A percentile compares a stretch with the other conserved stretches of the same genome.
phyloP scores from a whole-genome alignment of 2,113 vertebrate genomes.

The Vulpes ferrilata region DNA sequence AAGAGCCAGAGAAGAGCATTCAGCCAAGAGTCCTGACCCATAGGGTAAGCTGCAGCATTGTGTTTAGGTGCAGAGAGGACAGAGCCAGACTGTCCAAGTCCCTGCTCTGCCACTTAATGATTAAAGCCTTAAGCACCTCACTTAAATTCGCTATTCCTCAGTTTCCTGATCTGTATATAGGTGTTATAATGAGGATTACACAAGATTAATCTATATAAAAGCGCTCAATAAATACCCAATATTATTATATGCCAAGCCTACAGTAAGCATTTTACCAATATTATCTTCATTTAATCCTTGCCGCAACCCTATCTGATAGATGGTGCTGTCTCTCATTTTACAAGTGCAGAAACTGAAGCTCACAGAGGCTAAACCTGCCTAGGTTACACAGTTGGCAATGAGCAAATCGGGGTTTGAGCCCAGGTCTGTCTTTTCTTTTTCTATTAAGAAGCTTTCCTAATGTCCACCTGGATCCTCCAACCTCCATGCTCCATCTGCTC shows the following conservation, averaged over 20 bases:
- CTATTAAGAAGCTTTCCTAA: neutral
- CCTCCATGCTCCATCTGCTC: neutral
- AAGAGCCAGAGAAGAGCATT: neutral
- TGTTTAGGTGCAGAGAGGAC: neutral
- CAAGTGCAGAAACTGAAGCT: neutral
- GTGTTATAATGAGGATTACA: conserved; percentile 67
- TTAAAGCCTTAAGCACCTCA: conserved; percentile 45
- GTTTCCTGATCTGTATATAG: conserved; percentile 62
- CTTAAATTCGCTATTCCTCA: conserved; percentile 43
- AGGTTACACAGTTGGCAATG: neutral
- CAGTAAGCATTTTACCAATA: neutral
- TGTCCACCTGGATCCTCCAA: neutral
- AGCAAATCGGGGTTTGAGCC: neutral
- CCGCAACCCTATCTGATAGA: neutral
- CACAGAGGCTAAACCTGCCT: neutral
- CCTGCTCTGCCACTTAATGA: neutral
- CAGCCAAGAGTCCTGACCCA: neutral
- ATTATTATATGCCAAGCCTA: neutral
- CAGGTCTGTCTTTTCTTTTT: conserved; percentile 15
- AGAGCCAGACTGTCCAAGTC: neutral
- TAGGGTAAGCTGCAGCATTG: neutral
- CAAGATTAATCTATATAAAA: conserved; percentile 40
- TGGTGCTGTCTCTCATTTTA: neutral
- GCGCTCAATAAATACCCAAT: neutral
- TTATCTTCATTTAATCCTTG: neutral